phyloP scores from a whole-genome alignment of 2,797 vertebrate species.

The Pitangus sulphuratus region DNA sequence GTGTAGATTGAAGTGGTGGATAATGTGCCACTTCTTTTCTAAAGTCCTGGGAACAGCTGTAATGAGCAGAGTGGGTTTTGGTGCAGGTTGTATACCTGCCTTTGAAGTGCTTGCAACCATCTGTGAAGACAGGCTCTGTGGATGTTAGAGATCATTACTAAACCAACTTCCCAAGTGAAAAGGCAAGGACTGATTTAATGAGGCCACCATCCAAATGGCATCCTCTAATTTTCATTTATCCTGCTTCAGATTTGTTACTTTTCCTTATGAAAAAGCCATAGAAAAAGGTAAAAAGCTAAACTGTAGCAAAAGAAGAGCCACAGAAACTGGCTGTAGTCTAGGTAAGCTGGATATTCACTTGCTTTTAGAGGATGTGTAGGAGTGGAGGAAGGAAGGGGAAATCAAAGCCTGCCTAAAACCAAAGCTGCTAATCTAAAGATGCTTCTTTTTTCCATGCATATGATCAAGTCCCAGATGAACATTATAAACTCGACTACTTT shows the following conservation, averaged over 20 bases:
- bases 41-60: slow-evolving; percentile 48
- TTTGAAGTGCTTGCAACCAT: slow-evolving; percentile 53
- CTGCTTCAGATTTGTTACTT: slow-evolving; percentile 10
- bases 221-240: slow-evolving; percentile 33
- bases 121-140: slow-evolving; percentile 44
- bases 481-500: background rate
- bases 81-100: slow-evolving; percentile 26
- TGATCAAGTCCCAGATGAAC: slow-evolving; percentile 12
- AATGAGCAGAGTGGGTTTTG: slow-evolving; percentile 36
- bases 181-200: slow-evolving; percentile 52
- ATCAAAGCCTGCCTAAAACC: slow-evolving; percentile 9
- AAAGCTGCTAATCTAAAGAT: slow-evolving; percentile 9
- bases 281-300: slow-evolving; percentile 42
- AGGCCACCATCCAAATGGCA: slow-evolving; percentile 17
- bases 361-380: slow-evolving; percentile 29
- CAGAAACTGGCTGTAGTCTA: background rate
- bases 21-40: slow-evolving; percentile 32
- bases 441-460: slow-evolving; percentile 13
- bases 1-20: background rate
- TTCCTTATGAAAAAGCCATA: slow-evolving; percentile 40
- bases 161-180: slow-evolving; percentile 35
- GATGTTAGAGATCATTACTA: slow-evolving; percentile 42
- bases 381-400: slow-evolving; percentile 53
- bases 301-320: slow-evolving; percentile 1
- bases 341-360: slow-evolving; percentile 60